A percentile compares a stretch with the other conserved stretches of the same genome.
phyloP scores from a whole-genome alignment of 2,113 vertebrate genomes.

The Neogale vison region DNA sequence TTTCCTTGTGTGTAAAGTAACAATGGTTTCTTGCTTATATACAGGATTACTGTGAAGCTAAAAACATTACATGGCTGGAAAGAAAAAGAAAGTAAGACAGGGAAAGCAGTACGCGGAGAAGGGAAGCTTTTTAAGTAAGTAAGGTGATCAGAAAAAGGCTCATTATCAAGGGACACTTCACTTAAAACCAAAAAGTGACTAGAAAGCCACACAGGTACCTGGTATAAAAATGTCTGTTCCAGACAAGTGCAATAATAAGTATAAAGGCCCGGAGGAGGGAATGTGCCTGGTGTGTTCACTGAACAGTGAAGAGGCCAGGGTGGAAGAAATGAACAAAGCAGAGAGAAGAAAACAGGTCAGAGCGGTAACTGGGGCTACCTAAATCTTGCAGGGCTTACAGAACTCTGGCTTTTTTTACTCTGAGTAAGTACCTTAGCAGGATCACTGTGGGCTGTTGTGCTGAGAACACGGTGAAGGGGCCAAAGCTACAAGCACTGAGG shows the following conservation, averaged over 20 bases:
- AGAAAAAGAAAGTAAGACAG: not conserved
- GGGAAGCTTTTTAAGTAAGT: not conserved
- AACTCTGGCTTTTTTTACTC: not conserved
- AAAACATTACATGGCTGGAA: not conserved
- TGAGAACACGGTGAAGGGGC: not conserved
- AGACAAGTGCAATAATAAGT: not conserved
- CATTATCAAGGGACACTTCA: not conserved
- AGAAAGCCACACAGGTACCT: not conserved
- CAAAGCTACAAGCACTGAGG: not conserved
- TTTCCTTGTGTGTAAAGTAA: not conserved
- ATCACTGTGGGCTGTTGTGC: not conserved
- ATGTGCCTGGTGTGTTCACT: not conserved
- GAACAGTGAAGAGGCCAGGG: not conserved
- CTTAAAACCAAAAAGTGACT: not conserved
- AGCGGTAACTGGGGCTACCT: not conserved
- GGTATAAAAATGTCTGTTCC: not conserved
- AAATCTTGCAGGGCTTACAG: not conserved
- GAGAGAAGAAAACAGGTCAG: not conserved
- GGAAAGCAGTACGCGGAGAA: not conserved
- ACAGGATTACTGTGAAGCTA: not conserved
- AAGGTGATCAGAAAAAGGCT: not conserved
- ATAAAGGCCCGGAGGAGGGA: not conserved
- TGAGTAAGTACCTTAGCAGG: not conserved
- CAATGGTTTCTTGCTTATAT: not conserved
- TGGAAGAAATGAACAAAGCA: not conserved